Percentiles rank a stretch among this genome's conserved stretches.
Conservation (phyloP, 2,113 vertebrate genomes). For the Tringa solitaria region DNA sequence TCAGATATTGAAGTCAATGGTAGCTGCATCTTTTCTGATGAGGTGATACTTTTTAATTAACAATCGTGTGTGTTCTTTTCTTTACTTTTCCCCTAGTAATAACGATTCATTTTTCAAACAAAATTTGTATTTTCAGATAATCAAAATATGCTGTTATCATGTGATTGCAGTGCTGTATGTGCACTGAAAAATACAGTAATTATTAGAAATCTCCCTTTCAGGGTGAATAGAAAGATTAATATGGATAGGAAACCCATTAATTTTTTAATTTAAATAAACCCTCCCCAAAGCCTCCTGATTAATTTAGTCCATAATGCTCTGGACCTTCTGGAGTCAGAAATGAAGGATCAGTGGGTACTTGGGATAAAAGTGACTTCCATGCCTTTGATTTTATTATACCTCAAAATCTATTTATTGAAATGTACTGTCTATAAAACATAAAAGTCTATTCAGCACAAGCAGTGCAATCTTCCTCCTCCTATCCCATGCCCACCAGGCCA, state of each 20-base stretch:
- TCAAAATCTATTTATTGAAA: neutral
- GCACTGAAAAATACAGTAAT: neutral
- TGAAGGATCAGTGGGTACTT: neutral
- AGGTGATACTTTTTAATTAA: neutral
- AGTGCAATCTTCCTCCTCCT: neutral
- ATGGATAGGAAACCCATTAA: neutral
- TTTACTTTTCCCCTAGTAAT: neutral
- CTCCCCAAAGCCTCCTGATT: neutral
- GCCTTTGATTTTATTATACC: neutral
- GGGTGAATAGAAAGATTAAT: neutral
- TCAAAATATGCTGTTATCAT: neutral
- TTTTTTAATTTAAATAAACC: slow-evolving; percentile 2
- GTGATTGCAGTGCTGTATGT: neutral
- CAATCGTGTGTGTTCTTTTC: neutral
- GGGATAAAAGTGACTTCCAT: neutral
- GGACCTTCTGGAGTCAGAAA: neutral
- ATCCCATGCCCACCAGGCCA: neutral
- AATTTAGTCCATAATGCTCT: neutral
- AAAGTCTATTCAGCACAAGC: neutral
- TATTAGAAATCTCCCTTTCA: neutral
- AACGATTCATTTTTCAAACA: neutral
- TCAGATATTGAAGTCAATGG: neutral
- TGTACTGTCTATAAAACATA: neutral
- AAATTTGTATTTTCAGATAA: neutral
- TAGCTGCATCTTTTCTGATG: neutral